Evolutionary conservation across 2,888 invertebrate species (phyloP).

Genomic region (Axea sp.): DNA sequence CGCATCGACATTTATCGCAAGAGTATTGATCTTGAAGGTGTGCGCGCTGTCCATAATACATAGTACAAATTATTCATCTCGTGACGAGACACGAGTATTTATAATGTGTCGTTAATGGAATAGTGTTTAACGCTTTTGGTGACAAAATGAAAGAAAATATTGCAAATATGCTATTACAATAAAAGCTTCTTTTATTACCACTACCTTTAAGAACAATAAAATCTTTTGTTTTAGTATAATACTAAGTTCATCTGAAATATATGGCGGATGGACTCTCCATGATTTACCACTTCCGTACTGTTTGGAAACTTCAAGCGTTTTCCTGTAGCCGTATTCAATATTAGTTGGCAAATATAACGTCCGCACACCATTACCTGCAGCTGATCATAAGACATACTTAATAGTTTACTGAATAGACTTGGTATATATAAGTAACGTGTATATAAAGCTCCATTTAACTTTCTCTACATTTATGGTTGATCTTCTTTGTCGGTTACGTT

Average conservation of each 20-base stretch:
- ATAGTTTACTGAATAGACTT: slow-evolving; percentile 35
- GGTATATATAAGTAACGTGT: slow-evolving; percentile 16
- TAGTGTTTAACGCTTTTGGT: neutral
- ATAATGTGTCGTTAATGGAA: slow-evolving; percentile 15
- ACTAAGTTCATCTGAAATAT: slow-evolving; percentile 29
- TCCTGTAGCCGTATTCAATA: slow-evolving; percentile 17
- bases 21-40: slow-evolving; percentile 36
- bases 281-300: slow-evolving; percentile 29
- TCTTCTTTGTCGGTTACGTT: slow-evolving; percentile 23
- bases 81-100: slow-evolving; percentile 26
- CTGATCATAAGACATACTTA: slow-evolving; percentile 41
- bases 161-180: neutral
- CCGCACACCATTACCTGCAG: slow-evolving; percentile 25
- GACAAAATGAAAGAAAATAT: slow-evolving; percentile 6
- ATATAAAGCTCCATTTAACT: slow-evolving; percentile 31
- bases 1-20: slow-evolving; percentile 13
- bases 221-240: slow-evolving; percentile 7
- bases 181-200: neutral
- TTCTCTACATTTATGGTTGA: slow-evolving; percentile 31
- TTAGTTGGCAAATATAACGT: slow-evolving; percentile 41
- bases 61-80: slow-evolving; percentile 32
- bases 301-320: slow-evolving; percentile 43
- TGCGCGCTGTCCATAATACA: slow-evolving; percentile 4
- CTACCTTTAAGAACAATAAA: too few species aligned
- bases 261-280: slow-evolving; percentile 20